These are phyloP conservation scores for Nyctibius bracteatus DNA, from an alignment of 2,113 vertebrate species.

Conservation along the genomic window DNA sequence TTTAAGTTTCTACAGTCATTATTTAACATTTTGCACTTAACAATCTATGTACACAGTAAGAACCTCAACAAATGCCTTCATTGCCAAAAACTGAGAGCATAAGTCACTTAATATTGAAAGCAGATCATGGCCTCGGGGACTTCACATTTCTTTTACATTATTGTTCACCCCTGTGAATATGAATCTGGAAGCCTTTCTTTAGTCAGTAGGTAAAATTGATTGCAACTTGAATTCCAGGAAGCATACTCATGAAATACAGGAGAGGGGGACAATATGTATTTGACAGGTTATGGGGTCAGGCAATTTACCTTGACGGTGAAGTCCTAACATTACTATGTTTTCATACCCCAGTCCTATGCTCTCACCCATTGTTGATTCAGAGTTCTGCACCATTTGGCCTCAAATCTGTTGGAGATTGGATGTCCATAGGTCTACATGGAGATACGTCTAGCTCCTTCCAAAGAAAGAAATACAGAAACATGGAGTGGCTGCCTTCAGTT, in stretches of 20 bases:
- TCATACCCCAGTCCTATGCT: background rate
- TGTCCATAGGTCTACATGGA: background rate
- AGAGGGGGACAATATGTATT: background rate
- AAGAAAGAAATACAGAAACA: background rate
- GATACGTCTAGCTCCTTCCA: background rate
- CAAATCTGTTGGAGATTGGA: background rate
- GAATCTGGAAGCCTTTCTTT: background rate
- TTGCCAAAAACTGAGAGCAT: background rate
- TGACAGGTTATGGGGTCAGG: background rate
- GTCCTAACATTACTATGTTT: background rate
- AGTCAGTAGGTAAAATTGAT: background rate
- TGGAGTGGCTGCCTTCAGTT: background rate
- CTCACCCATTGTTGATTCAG: background rate
- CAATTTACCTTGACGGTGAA: background rate
- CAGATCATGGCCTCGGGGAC: background rate
- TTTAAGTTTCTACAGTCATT: background rate
- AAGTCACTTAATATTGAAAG: background rate
- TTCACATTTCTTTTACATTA: background rate
- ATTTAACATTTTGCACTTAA: background rate
- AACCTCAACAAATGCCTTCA: background rate
- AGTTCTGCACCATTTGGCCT: background rate
- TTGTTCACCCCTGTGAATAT: background rate
- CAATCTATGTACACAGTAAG: background rate
- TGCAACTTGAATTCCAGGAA: background rate
- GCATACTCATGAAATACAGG: background rate